phyloP scores from a whole-genome alignment of 2,797 vertebrate genomes.

The Darevskia nairensis region DNA sequence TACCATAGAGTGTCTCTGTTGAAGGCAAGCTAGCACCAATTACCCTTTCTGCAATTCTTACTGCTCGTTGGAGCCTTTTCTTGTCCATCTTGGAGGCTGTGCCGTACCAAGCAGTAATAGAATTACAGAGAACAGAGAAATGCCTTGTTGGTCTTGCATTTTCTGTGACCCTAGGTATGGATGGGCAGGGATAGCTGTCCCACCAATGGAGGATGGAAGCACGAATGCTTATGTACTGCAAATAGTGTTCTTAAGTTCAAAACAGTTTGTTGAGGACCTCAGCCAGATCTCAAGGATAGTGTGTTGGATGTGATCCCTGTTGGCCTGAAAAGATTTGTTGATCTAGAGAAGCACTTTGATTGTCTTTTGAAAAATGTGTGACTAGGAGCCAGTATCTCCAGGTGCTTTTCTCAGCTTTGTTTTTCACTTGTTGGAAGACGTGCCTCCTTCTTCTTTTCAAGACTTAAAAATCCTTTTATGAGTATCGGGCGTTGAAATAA shows the following conservation, averaged over 20 bases:
- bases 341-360: not conserved
- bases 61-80: no score
- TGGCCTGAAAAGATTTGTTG: not conserved
- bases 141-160: not conserved
- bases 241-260: not conserved
- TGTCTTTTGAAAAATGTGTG: not conserved
- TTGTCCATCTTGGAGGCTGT: no score
- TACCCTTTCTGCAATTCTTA: no score
- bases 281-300: not conserved
- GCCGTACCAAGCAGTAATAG: no score
- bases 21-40: no score
- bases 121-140: no score
- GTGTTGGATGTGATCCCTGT: not conserved
- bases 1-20: no score
- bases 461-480: not conserved
- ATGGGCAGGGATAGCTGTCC: not conserved
- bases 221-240: not conserved
- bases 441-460: not conserved
- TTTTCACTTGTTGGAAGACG: not conserved
- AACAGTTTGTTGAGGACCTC: not conserved
- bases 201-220: not conserved
- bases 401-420: not conserved
- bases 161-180: not conserved
- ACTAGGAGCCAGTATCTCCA: not conserved
- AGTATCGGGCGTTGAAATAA: not conserved